phyloP scores from a whole-genome alignment of 1,140 invertebrate genomes.

The Atta colombica region DNA sequence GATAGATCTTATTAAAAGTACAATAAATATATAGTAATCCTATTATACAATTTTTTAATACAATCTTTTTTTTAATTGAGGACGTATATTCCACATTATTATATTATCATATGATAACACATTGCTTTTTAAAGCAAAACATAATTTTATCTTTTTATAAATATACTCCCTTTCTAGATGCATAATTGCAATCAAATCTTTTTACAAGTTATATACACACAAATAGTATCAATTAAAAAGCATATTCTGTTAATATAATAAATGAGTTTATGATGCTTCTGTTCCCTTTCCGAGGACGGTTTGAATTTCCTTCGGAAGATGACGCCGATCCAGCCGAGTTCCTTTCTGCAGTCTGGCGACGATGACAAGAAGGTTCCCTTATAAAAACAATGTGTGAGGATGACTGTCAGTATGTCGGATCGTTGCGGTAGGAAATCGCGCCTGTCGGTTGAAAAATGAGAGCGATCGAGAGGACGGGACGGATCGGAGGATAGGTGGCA shows the following conservation, averaged over 20 bases:
- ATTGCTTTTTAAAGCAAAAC: not conserved
- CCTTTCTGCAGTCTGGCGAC: constrained; percentile 47
- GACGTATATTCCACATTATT: not conserved
- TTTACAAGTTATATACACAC: not conserved
- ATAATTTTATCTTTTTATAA: not conserved
- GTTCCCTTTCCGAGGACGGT: not conserved
- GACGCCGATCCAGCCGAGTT: constrained; percentile 45
- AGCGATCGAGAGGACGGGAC: constrained; percentile 36
- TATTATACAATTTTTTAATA: not conserved
- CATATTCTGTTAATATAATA: not conserved
- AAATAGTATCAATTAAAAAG: not conserved
- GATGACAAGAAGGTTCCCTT: constrained; percentile 82
- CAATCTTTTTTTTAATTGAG: not conserved
- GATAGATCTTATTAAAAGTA: not conserved
- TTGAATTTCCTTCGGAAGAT: constrained; percentile 64
- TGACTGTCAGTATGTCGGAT: constrained; percentile 78
- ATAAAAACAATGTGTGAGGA: constrained; percentile 84
- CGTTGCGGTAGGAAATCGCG: constrained; percentile 76
- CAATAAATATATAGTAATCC: not conserved
- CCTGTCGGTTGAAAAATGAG: constrained; percentile 70
- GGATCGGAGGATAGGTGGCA: constrained; percentile 17
- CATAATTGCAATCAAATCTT: not conserved
- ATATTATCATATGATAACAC: not conserved
- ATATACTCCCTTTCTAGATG: not conserved
- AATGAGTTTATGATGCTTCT: not conserved